Conservation (phyloP, 2,113 vertebrate species). For the Tapirus terrestris region DNA sequence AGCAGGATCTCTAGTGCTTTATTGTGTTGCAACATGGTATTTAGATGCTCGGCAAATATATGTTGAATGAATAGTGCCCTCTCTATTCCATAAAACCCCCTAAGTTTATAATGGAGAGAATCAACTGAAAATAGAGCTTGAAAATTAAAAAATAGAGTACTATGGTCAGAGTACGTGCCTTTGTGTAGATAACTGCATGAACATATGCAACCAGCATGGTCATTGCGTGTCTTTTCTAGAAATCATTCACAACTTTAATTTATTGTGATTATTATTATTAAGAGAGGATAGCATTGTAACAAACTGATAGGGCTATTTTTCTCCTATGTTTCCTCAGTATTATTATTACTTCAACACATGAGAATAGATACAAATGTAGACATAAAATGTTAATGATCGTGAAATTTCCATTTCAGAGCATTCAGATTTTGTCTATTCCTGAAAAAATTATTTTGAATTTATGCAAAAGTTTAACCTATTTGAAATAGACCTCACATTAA, state of each 20-base stretch:
- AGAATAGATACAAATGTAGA: not conserved
- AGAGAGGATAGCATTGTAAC: not conserved
- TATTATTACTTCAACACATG: not conserved
- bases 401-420: not conserved
- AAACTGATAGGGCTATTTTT: not conserved
- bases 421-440: not conserved
- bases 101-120: not conserved
- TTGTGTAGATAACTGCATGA: not conserved
- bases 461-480: not conserved
- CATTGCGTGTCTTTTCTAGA: not conserved
- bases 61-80: not conserved
- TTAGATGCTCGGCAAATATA: not conserved
- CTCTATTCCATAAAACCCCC: not conserved
- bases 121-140: not conserved
- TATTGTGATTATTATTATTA: not conserved
- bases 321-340: not conserved
- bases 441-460: conserved; percentile 35
- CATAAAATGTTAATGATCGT: not conserved
- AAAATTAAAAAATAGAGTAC: not conserved
- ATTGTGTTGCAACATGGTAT: not conserved
- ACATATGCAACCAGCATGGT: not conserved
- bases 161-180: not conserved
- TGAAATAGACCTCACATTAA: not conserved
- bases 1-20: not conserved
- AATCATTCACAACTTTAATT: not conserved